Conservation (phyloP, 2,888 invertebrate genomes). For the Agriotes lineatus region DNA sequence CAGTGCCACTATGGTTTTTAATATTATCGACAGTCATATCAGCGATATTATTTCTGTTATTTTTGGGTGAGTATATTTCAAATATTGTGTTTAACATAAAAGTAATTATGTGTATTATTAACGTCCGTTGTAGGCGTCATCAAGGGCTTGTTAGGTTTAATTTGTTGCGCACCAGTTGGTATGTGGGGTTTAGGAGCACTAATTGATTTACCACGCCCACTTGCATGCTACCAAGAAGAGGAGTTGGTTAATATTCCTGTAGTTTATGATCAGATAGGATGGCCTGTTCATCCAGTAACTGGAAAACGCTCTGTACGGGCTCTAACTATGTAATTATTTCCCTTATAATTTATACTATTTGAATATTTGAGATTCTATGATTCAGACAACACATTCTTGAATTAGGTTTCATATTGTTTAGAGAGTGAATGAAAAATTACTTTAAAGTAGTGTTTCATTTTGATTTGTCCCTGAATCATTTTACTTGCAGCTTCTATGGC, state of each 20-base stretch:
- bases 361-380: no score
- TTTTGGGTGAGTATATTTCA: conserved; percentile 37
- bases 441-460: no score
- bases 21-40: not conserved
- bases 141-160: conserved; percentile 48
- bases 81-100: no score
- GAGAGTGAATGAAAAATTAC: no score
- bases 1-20: not conserved
- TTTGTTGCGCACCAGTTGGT: conserved; percentile 50
- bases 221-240: conserved; percentile 59
- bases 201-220: conserved; percentile 52
- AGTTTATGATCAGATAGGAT: conserved; percentile 58
- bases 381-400: no score
- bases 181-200: conserved; percentile 54
- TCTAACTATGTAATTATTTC: conserved; percentile 58
- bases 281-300: conserved; percentile 63
- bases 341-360: no score
- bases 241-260: conserved; percentile 58
- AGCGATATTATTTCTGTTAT: conserved; percentile 24
- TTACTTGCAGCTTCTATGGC: no score
- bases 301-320: conserved; percentile 62
- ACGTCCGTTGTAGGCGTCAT: conserved; percentile 47
- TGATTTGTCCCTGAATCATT: no score
- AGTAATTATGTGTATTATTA: not conserved
- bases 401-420: no score